Base-by-base conservation (phyloP, 2,797 vertebrate genomes). In the Pangasius sanitwongsei region DNA sequence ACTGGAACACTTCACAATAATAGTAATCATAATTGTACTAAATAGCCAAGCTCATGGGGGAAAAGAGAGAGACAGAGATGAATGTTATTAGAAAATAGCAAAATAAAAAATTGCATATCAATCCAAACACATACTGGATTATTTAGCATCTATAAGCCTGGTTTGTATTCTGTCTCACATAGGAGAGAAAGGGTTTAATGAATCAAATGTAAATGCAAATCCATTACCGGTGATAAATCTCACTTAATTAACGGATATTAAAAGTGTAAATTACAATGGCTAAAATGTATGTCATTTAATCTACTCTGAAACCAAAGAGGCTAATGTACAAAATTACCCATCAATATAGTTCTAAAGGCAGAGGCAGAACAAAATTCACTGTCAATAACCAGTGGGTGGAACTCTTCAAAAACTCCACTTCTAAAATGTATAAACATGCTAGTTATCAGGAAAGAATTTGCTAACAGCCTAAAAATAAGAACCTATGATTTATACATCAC, bases 231-330 rank as follows among this genome's bases (percentile, higher is more conserved):
- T 50, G 28, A 48, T 84, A 67, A 84, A 84, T 84, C 41, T 67
- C 41, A 20, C 13, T 50, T 83, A 83, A 83, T 83, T 28, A 65
- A 65, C 18, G 57, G 5, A 41, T 61, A 44, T 63, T 83, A 63
- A 83, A 83, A 83, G 37, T 48, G 13, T 63, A 65, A 63, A 83
- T 44, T 44, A 65, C 6, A 65, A 18, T 83, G 81, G 53, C 53
- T 57, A 37, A 83, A n/a, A 65, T 25, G 13, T 3, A 63, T 83
- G 59, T 18, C 57, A 48, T 83, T 65, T 63, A 83, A 83, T 83
- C 37, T 44, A n/a, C 59, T 48, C 57, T 65, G 53, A 37, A 59
- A 41, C 8, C 80, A 61, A 81, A 63, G 57, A 63, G 23, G 12
- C 6, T 65, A 65, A 44, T 48, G 59, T 84, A 28, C 61, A 83